Base-by-base conservation (phyloP, 1,140 invertebrate species). In the Eumaeus atala region DNA sequence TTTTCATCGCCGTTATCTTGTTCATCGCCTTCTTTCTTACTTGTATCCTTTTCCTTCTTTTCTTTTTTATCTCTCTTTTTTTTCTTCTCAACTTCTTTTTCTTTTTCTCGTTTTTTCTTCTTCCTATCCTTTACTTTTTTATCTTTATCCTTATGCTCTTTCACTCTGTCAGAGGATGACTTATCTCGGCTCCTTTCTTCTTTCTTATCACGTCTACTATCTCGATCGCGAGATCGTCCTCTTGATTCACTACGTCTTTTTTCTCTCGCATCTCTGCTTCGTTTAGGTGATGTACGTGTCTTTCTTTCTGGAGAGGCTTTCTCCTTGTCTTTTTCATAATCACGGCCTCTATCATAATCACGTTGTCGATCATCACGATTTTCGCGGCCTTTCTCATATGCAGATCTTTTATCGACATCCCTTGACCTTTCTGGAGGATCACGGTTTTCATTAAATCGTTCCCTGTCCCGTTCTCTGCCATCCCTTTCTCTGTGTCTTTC, bases 21-120 rank as follows among this genome's bases (percentile, higher is more conserved):
- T 7, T 61, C 57, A 10, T 65, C 64, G 11, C 75, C 70, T 14
- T 78, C 76, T 61, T 76, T 77, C 58, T 80, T 82, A 33, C 44
- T 50, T 17, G 51, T 63, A n/a, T 76, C 73, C 56, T 82, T 83
- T 1, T 89, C 84, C 62, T 87, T 87, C 54, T 82, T 88, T 9
- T 87, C 86, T 56, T 83, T 87, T 59, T 86, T 88, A 44, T 88
- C 87, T 18, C 77, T 79, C 67, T 81, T 87, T 56, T 84, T 86
- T 59, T 86, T 87, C 61, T 87, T 87, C 59, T 88, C 80, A 9
- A 51, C 56, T 48, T 86, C 79, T 59, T 88, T 88, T 68, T 88
- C 88, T n/a, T 50, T 50, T 50, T 84, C 78, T 54, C 76, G 74
- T 59, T 84, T 81, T 63, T 88, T 84, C 60, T 76, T 88, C 57